A percentile compares a stretch with the other conserved stretches of the same genome.
Conservation (phyloP, 2,888 invertebrate species). For the Drosophila meridiana region DNA sequence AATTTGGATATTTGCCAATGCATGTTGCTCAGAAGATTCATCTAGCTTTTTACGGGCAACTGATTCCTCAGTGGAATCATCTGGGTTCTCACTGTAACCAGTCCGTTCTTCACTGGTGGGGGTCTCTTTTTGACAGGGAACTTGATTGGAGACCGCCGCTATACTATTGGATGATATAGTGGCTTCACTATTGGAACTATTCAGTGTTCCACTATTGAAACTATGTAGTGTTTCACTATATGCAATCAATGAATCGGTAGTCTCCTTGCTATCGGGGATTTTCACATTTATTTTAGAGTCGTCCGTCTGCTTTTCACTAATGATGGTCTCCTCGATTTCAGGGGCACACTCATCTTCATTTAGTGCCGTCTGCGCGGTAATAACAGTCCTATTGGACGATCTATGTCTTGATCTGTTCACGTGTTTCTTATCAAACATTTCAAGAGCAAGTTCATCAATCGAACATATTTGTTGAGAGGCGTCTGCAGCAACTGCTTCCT, state of each 20-base stretch:
- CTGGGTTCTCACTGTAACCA: background rate
- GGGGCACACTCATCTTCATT: background rate
- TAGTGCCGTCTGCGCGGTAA: too few relatives aligned
- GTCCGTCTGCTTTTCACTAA: background rate
- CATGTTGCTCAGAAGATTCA: background rate
- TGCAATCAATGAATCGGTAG: background rate
- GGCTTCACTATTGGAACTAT: background rate
- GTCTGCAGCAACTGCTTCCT: slow-evolving; percentile 27
- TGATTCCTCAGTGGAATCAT: background rate
- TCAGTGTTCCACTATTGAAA: background rate
- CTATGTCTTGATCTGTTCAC: background rate
- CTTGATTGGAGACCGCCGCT: background rate
- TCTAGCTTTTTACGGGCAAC: background rate
- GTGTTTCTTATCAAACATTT: slow-evolving; percentile 18
- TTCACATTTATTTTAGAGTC: background rate
- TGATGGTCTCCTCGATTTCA: background rate
- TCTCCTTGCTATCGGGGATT: background rate
- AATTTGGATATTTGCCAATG: background rate
- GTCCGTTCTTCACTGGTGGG: background rate
- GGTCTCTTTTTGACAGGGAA: background rate
- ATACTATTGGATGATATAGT: background rate
- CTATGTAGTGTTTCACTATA: background rate
- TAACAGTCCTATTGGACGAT: too few relatives aligned
- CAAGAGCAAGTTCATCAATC: slow-evolving; percentile 10
- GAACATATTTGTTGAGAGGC: slow-evolving; percentile 18